Percentiles rank a stretch among this genome's conserved stretches.
Evolutionary conservation across 2,797 vertebrate genomes (phyloP).

Genomic region (Scomberomorus guttatus): DNA sequence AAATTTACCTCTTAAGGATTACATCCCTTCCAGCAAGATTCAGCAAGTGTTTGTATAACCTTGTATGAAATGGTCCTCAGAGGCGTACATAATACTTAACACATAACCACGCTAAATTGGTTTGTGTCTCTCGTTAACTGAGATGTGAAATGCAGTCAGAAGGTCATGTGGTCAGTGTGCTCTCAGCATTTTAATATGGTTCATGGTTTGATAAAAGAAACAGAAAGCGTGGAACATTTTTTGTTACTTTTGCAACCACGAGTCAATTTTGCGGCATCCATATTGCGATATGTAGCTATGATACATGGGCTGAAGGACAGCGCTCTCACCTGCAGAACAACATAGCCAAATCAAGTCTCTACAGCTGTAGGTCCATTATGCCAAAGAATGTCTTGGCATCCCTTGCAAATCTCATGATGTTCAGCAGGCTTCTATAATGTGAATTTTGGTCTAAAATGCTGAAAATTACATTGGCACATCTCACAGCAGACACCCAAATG

Average conservation of each 20-base stretch:
- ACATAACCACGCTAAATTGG: constrained; percentile 66
- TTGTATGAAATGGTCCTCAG: constrained; percentile 67
- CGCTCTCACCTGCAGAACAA: constrained; percentile 54
- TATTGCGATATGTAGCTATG: constrained; percentile 5
- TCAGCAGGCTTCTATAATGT: constrained; percentile 52
- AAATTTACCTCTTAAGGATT: constrained; percentile 58
- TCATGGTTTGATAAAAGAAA: neutral
- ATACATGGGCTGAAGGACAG: constrained; percentile 36
- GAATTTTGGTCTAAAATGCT: constrained; percentile 66
- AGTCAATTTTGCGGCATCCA: constrained; percentile 21
- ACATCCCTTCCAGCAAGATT: constrained; percentile 58
- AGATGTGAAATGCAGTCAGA: constrained; percentile 47
- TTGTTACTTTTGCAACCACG: constrained; percentile 1
- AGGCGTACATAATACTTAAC: constrained; percentile 65
- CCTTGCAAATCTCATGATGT: constrained; percentile 49
- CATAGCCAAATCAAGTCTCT: constrained; percentile 61
- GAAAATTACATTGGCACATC: constrained; percentile 71
- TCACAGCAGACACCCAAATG: constrained; percentile 56
- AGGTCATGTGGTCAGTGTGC: constrained; percentile 35
- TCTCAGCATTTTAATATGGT: constrained; percentile 9
- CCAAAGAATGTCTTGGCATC: constrained; percentile 58
- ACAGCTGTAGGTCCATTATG: constrained; percentile 60
- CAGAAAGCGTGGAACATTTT: neutral
- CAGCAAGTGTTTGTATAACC: constrained; percentile 78
- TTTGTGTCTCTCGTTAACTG: constrained; percentile 68